These are phyloP conservation scores for Pollenia griseotomentosa DNA, from an alignment of 2,888 invertebrate species.

Conservation along the genomic window DNA sequence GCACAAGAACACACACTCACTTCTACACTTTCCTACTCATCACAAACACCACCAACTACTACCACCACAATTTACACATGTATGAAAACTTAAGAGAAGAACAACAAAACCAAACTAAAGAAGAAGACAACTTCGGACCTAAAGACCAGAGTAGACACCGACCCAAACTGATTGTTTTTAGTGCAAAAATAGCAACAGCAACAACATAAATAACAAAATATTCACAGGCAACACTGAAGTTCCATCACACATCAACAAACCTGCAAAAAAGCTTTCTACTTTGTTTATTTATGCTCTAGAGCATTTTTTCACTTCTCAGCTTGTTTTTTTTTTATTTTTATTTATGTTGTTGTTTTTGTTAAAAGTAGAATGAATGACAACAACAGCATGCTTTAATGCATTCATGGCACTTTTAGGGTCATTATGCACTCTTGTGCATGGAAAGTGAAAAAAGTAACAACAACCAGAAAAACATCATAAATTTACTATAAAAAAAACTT, in stretches of 20 bases:
- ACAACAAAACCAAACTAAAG: neutral
- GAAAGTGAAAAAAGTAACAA: constrained; percentile 58
- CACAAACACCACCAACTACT: constrained; percentile 11
- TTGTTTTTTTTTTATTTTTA: constrained; percentile 34
- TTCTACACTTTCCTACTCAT: constrained; percentile 18
- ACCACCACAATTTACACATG: neutral
- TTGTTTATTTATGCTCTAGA: constrained; percentile 46
- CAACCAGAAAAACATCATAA: constrained; percentile 20
- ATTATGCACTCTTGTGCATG: constrained; percentile 63
- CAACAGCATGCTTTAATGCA: constrained; percentile 63
- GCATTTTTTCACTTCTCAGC: neutral
- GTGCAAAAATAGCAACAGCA: constrained; percentile 40
- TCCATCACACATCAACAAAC: constrained; percentile 62
- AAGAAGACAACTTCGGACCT: constrained; percentile 22
- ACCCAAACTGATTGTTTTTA: constrained; percentile 62
- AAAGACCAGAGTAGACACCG: constrained; percentile 18
- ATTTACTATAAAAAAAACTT: constrained; percentile 16
- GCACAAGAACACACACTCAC: constrained; percentile 8
- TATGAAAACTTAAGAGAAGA: constrained; percentile 1
- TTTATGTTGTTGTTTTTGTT: constrained; percentile 33
- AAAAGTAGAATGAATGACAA: constrained; percentile 46
- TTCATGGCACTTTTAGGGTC: constrained; percentile 67
- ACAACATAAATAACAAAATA: constrained; percentile 34
- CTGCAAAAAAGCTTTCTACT: constrained; percentile 12
- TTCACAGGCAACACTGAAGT: constrained; percentile 54